Base-by-base conservation (phyloP, 2,797 vertebrate species). In the Melanotaenia boesemani region DNA sequence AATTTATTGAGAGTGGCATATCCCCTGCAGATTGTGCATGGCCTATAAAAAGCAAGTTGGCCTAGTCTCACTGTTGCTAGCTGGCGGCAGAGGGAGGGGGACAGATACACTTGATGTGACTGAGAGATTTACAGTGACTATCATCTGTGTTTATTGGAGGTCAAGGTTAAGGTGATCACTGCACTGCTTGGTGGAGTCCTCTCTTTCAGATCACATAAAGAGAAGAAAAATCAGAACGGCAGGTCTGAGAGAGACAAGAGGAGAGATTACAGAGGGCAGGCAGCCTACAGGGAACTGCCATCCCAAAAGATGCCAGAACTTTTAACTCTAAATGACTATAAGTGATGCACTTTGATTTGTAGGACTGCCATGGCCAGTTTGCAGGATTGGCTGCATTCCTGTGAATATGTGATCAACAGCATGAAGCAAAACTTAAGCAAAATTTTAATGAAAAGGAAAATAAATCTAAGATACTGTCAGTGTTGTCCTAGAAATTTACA, bases 121-220 rank as follows among this genome's bases (percentile, higher is more conserved):
- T 71, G 75, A 79, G 68, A 82, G 46, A 55, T 68, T 77, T 62
- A 58, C 50, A 66, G 74, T 80, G 64, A 15, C 56, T 55, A 20
- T 70, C 63, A 60, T 63, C 70, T 54, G 30, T 72, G 58, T 73
- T 70, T 73, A 64, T 52, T 60, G 56, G 46, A 70, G 57, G 74
- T 85, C 78, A 79, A 82, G 85, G 81, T 83, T 76, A 74, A 8
- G 10, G 55, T 22, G 74, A 75, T 72, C 26, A 32, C 39, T 15
- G 18, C 50, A 0, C 26, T n/a, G 72, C 67, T 41, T 69, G 8
- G 70, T 58, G 56, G 52, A 70, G 41, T 18, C 52, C 30, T 79
- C 34, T 68, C 59, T 75, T 80, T 89, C 79, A 76, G 60, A 70
- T 85, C 68, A 55, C 44, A 72, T 80, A 60, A 73, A 41, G 67